Evolutionary conservation across 2,888 invertebrate genomes (phyloP).

Genomic region (Ophion costatus): DNA sequence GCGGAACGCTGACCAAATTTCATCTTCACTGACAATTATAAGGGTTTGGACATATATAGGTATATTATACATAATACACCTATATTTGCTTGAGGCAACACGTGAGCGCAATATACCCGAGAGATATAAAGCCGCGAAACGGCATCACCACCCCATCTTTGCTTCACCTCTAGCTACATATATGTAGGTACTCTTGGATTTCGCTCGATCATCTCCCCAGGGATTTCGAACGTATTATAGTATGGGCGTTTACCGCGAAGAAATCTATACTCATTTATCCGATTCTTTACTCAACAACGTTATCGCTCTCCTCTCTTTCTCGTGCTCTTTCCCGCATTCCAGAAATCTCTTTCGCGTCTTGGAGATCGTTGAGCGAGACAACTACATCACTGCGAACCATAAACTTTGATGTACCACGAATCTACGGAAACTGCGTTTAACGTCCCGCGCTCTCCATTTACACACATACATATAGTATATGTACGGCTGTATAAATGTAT

Average conservation of each 20-base stretch:
- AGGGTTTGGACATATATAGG: slow-evolving; percentile 69
- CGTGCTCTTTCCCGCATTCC: slow-evolving; percentile 19
- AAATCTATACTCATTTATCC: slow-evolving; percentile 51
- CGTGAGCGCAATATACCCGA: slow-evolving; percentile 61
- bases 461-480: background rate
- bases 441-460: slow-evolving; percentile 31
- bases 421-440: slow-evolving; percentile 62
- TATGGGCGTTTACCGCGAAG: slow-evolving; percentile 44
- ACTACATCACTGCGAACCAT: slow-evolving; percentile 67
- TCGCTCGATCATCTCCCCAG: slow-evolving; percentile 59
- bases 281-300: slow-evolving; percentile 35
- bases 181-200: background rate
- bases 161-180: slow-evolving; percentile 7
- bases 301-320: slow-evolving; percentile 42
- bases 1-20: slow-evolving; percentile 77
- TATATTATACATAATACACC: no score
- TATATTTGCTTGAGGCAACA: slow-evolving; percentile 41
- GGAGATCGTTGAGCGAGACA: slow-evolving; percentile 51
- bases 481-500: no score
- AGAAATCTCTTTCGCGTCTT: slow-evolving; percentile 43
- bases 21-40: slow-evolving; percentile 78
- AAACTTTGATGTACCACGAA: slow-evolving; percentile 77
- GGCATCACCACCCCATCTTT: slow-evolving; percentile 13
- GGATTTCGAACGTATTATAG: slow-evolving; percentile 33
- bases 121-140: slow-evolving; percentile 29